Percentiles rank a stretch among this genome's conserved stretches.
phyloP scores from a whole-genome alignment of 2,113 vertebrate genomes.

The Mesembrinibis cayennensis region DNA sequence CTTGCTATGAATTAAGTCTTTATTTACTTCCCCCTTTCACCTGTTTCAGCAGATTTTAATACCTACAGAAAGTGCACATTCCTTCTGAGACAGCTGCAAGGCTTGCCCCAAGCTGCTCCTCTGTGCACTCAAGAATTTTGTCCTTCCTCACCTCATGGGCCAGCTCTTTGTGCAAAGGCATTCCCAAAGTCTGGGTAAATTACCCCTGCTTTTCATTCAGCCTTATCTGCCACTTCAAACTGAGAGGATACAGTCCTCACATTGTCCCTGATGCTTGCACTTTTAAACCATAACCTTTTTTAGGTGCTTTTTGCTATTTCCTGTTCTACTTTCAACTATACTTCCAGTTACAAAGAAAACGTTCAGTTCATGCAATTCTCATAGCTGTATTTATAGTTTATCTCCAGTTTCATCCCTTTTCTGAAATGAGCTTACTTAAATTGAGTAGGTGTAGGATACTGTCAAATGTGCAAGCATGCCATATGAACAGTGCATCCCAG shows the following conservation, averaged over 20 bases:
- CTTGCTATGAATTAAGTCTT: slow-evolving; percentile 11
- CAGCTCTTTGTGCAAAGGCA: background rate
- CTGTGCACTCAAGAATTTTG: slow-evolving; percentile 28
- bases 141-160: slow-evolving; percentile 10
- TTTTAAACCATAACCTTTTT: background rate
- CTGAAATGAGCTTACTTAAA: background rate
- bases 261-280: background rate
- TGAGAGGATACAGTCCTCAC: background rate
- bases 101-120: slow-evolving; percentile 33
- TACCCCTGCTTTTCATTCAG: slow-evolving; percentile 14
- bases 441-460: background rate
- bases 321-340: background rate
- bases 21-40: slow-evolving; percentile 48
- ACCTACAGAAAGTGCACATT: slow-evolving; percentile 25
- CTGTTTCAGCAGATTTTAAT: slow-evolving; percentile 52
- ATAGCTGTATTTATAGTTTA: background rate
- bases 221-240: background rate
- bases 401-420: background rate
- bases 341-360: background rate
- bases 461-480: background rate
- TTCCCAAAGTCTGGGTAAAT: slow-evolving; percentile 19
- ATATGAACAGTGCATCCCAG: background rate
- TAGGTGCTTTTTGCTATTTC: background rate
- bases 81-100: slow-evolving; percentile 27
- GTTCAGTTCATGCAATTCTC: background rate